Conservation (phyloP, 1,140 invertebrate species). For the Zaprionus africanus region DNA sequence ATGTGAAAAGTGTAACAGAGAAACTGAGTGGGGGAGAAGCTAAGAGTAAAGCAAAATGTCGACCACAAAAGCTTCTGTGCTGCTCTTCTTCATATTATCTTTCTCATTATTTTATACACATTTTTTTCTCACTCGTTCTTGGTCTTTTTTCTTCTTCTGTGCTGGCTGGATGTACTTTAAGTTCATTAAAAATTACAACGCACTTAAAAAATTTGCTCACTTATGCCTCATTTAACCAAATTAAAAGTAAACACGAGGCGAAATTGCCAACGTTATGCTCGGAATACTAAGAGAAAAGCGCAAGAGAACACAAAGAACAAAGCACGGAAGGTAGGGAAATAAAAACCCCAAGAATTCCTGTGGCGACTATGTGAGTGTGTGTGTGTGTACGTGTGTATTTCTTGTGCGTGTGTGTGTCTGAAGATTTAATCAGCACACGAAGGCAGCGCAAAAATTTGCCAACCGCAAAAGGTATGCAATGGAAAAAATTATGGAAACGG, state of each 20-base stretch:
- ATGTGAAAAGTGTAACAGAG: background rate
- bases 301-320: slow-evolving; percentile 37
- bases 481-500: slow-evolving; percentile 69
- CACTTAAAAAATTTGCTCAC: slow-evolving; percentile 77
- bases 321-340: slow-evolving; percentile 27
- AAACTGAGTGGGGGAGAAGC: background rate
- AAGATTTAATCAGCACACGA: slow-evolving; percentile 65
- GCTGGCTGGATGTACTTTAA: slow-evolving; percentile 34
- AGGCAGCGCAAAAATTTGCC: slow-evolving; percentile 39
- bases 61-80: slow-evolving; percentile 23
- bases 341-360: slow-evolving; percentile 21
- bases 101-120: slow-evolving; percentile 16
- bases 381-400: slow-evolving; percentile 12
- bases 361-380: slow-evolving; percentile 8
- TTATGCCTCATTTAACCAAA: slow-evolving; percentile 82
- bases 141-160: slow-evolving; percentile 8
- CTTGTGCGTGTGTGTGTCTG: slow-evolving; percentile 26
- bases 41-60: slow-evolving; percentile 14
- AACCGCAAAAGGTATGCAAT: slow-evolving; percentile 76
- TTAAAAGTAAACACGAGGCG: slow-evolving; percentile 77
- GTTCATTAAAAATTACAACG: slow-evolving; percentile 79
- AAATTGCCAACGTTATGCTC: slow-evolving; percentile 41
- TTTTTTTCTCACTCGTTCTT: slow-evolving; percentile 16
- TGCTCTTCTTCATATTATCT: slow-evolving; percentile 22
- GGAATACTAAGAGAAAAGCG: slow-evolving; percentile 36